phyloP scores from a whole-genome alignment of 2,797 vertebrate genomes.

The Pelochelys cantorii region DNA sequence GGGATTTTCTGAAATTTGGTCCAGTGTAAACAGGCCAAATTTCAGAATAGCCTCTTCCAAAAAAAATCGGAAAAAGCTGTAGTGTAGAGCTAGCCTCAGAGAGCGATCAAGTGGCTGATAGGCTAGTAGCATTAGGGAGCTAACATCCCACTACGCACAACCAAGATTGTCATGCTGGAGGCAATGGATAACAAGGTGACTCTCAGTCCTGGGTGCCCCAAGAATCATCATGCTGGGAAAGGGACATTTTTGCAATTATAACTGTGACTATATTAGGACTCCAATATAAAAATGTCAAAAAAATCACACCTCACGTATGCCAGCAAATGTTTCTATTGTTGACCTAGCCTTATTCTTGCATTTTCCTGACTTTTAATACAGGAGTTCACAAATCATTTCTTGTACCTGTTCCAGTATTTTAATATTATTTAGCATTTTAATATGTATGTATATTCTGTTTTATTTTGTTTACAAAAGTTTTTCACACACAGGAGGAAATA shows the following conservation, averaged over 20 bases:
- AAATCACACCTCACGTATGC: background rate
- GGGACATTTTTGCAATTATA: background rate
- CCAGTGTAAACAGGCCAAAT: too few relatives aligned
- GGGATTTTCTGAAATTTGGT: too few relatives aligned
- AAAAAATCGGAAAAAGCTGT: too few relatives aligned
- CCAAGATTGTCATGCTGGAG: background rate
- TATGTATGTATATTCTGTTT: conserved; percentile 36
- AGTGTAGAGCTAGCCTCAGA: background rate
- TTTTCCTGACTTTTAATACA: background rate
- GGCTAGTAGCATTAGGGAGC: background rate
- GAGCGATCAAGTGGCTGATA: background rate
- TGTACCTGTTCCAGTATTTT: conserved; percentile 2
- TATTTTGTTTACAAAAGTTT: conserved; percentile 65
- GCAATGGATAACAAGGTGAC: background rate
- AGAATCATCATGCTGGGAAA: background rate
- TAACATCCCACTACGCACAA: background rate
- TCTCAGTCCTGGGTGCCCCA: background rate
- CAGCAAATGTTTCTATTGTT: background rate
- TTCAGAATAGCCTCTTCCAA: too few relatives aligned
- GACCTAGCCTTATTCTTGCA: background rate
- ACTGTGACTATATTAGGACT: background rate
- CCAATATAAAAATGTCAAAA: background rate
- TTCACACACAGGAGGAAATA: conserved; percentile 26
- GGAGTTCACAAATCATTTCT: conserved; percentile 16
- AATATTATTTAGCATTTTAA: conserved; percentile 24